Percentiles rank a stretch among this genome's conserved stretches.
Conservation (phyloP, 2,888 invertebrate genomes). For the Metallyticus violacea region DNA sequence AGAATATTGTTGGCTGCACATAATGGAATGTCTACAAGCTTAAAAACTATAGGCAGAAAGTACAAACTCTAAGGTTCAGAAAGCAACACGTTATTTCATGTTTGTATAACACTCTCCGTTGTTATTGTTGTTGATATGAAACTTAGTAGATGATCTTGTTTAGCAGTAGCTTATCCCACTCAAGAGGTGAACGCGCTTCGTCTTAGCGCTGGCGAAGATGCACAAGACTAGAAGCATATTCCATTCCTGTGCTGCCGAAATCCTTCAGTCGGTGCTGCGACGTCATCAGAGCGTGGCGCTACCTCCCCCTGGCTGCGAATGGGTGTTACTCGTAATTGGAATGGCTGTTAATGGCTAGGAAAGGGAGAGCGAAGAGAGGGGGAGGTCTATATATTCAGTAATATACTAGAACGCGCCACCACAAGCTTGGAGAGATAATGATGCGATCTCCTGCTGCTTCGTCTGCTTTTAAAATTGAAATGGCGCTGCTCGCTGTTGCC, state of each 20-base stretch:
- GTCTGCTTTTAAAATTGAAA: slow-evolving; percentile 15
- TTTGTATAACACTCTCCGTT: too few species aligned
- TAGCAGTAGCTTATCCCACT: too few species aligned
- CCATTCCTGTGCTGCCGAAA: background rate
- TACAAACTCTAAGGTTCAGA: too few species aligned
- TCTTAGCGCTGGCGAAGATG: background rate
- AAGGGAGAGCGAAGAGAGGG: slow-evolving; percentile 1
- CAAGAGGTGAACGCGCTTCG: background rate
- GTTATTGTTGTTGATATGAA: too few species aligned
- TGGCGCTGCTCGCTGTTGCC: background rate
- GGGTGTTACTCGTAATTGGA: slow-evolving; percentile 13
- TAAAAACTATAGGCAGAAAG: too few species aligned
- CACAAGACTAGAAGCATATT: background rate
- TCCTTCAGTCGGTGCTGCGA: background rate
- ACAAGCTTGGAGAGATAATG: background rate
- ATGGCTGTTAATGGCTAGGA: slow-evolving; percentile 14
- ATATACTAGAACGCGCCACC: background rate
- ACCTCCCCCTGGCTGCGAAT: background rate
- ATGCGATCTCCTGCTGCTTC: background rate
- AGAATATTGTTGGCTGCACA: too few species aligned
- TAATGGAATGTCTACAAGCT: too few species aligned
- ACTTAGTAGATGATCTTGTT: too few species aligned
- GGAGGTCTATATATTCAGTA: background rate
- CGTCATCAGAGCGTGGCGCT: background rate
- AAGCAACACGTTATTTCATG: too few species aligned